Evolutionary conservation across 2,888 invertebrate genomes (phyloP).

Genomic region (Ennomos quercinarius): DNA sequence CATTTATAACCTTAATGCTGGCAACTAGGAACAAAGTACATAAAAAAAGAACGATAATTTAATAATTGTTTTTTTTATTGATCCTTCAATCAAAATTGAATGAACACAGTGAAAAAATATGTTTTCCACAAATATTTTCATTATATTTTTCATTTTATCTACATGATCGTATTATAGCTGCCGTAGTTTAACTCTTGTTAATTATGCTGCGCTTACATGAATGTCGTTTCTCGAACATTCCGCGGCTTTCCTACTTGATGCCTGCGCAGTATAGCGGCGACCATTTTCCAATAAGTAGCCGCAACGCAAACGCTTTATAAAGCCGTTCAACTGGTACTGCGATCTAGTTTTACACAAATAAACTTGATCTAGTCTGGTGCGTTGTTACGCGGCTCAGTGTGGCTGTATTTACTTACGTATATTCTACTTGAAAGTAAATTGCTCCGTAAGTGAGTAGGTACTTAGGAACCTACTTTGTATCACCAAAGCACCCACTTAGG

Average conservation of each 20-base stretch:
- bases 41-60: background rate
- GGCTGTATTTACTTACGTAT: slow-evolving; percentile 26
- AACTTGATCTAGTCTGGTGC: slow-evolving; percentile 55
- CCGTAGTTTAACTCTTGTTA: too few species aligned
- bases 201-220: slow-evolving; percentile 33
- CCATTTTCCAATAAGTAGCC: slow-evolving; percentile 57
- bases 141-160: too few species aligned
- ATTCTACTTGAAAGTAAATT: slow-evolving; percentile 22
- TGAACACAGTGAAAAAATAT: too few species aligned
- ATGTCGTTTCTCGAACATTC: slow-evolving; percentile 66
- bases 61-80: too few species aligned
- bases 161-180: too few species aligned
- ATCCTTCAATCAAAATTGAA: background rate
- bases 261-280: slow-evolving; percentile 43
- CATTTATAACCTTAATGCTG: slow-evolving; percentile 4
- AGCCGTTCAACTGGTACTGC: slow-evolving; percentile 43
- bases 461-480: too few species aligned
- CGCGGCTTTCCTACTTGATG: slow-evolving; percentile 63
- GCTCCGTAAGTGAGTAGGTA: background rate
- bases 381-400: slow-evolving; percentile 35
- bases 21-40: background rate
- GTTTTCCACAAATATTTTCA: too few species aligned
- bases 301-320: slow-evolving; percentile 40
- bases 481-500: too few species aligned
- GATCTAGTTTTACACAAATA: slow-evolving; percentile 60